These are phyloP conservation scores for Ophioninae sp. DNA, from an alignment of 2,888 invertebrate species.

Conservation along the genomic window DNA sequence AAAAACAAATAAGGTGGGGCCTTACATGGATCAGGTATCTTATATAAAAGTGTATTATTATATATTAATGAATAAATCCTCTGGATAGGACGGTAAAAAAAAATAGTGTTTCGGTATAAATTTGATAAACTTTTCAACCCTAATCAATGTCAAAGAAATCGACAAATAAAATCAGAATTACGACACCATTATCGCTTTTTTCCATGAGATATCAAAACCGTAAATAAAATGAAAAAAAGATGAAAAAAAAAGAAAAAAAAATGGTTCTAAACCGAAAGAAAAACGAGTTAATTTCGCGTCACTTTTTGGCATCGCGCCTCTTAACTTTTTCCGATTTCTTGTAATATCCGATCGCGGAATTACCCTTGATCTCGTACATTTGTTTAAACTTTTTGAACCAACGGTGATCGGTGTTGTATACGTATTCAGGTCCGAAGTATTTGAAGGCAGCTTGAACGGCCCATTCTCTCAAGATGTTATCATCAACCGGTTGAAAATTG, in stretches of 20 bases:
- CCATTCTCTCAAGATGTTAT: slow-evolving; percentile 3
- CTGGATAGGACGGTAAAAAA: neutral
- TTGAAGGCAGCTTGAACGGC: neutral
- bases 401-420: neutral
- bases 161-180: neutral
- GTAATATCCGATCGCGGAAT: slow-evolving; percentile 15
- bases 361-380: slow-evolving; percentile 16
- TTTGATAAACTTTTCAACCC: neutral
- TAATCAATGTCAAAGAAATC: neutral
- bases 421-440: neutral
- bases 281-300: neutral
- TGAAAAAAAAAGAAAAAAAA: neutral
- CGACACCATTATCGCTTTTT: neutral
- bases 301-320: neutral
- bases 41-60: too few species aligned
- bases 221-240: neutral
- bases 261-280: neutral
- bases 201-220: neutral
- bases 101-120: neutral
- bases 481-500: neutral
- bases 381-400: slow-evolving; percentile 6
- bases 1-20: too few species aligned
- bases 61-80: neutral
- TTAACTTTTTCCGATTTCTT: neutral
- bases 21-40: too few species aligned